phyloP scores from a whole-genome alignment of 2,113 vertebrate species.

The Syngnathoides biaculeatus region DNA sequence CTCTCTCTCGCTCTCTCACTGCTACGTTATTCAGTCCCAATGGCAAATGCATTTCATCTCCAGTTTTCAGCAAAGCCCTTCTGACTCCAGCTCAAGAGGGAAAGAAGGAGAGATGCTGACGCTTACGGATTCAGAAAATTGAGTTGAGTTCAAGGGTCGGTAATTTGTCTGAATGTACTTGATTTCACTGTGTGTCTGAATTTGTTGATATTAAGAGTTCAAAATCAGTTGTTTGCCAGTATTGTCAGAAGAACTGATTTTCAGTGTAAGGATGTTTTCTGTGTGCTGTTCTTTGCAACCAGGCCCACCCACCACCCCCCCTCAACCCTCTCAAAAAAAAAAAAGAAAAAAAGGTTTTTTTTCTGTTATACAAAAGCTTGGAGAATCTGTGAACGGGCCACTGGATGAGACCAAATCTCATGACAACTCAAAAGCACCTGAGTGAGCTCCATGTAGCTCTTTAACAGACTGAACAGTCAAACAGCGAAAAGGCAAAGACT shows the following conservation, averaged over 20 bases:
- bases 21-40: constrained; percentile 25
- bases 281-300: constrained; percentile 24
- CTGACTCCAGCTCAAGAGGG: background rate
- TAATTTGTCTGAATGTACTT: constrained; percentile 53
- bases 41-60: constrained; percentile 19
- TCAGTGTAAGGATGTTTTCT: constrained; percentile 12
- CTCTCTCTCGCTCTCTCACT: too few species aligned
- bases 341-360: background rate
- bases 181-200: constrained; percentile 38
- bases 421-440: constrained; percentile 14
- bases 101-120: too few species aligned
- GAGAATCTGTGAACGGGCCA: constrained; percentile 31
- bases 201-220: constrained; percentile 30
- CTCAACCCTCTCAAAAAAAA: too few species aligned
- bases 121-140: background rate
- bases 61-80: constrained; percentile 18
- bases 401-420: constrained; percentile 24
- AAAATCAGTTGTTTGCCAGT: constrained; percentile 27
- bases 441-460: constrained; percentile 28
- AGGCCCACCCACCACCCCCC: too few species aligned
- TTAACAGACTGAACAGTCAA: constrained; percentile 31
- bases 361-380: constrained; percentile 9
- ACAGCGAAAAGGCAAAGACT: constrained; percentile 27
- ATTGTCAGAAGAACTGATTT: constrained; percentile 1
- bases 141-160: background rate